These are phyloP conservation scores for Hydriomena furcata DNA, from an alignment of 2,888 invertebrate genomes.

Conservation along the genomic window DNA sequence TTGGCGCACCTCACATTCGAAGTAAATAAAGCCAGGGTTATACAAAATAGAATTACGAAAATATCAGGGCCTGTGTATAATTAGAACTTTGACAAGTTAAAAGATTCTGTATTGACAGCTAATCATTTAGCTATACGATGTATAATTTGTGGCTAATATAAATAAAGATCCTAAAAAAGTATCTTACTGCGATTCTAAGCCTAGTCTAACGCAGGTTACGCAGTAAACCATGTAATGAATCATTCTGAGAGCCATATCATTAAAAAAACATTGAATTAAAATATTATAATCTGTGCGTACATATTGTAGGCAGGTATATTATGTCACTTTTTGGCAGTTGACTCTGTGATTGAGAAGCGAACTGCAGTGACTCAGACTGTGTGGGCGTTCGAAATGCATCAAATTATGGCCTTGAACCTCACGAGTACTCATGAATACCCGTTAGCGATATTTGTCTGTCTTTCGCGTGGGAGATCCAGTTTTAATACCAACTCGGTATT, in stretches of 20 bases:
- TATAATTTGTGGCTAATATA: neutral
- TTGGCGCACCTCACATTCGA: slow-evolving; percentile 73
- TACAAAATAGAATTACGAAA: slow-evolving; percentile 69
- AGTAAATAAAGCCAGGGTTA: slow-evolving; percentile 73
- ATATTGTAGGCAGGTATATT: slow-evolving; percentile 20
- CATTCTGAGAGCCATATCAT: neutral
- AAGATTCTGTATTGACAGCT: slow-evolving; percentile 46
- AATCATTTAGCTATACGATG: slow-evolving; percentile 21
- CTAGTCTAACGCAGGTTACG: too few species aligned
- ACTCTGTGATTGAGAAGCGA: slow-evolving; percentile 56
- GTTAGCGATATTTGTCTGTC: slow-evolving; percentile 44
- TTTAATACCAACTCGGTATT: slow-evolving; percentile 25
- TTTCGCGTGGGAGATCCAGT: slow-evolving; percentile 51
- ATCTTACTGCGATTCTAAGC: too few species aligned
- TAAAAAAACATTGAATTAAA: slow-evolving; percentile 17
- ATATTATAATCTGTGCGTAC: slow-evolving; percentile 6
- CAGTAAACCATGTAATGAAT: neutral
- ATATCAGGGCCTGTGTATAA: slow-evolving; percentile 58
- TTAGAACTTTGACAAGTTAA: slow-evolving; percentile 41
- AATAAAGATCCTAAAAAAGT: too few species aligned
- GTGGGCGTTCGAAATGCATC: slow-evolving; percentile 75
- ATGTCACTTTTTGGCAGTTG: slow-evolving; percentile 56
- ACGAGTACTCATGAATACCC: slow-evolving; percentile 45
- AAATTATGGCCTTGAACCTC: slow-evolving; percentile 68
- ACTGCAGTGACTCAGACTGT: slow-evolving; percentile 61